Percentiles rank a stretch among this genome's conserved stretches.
Conservation (phyloP, 2,888 invertebrate species). For the Melanostoma mellinum region DNA sequence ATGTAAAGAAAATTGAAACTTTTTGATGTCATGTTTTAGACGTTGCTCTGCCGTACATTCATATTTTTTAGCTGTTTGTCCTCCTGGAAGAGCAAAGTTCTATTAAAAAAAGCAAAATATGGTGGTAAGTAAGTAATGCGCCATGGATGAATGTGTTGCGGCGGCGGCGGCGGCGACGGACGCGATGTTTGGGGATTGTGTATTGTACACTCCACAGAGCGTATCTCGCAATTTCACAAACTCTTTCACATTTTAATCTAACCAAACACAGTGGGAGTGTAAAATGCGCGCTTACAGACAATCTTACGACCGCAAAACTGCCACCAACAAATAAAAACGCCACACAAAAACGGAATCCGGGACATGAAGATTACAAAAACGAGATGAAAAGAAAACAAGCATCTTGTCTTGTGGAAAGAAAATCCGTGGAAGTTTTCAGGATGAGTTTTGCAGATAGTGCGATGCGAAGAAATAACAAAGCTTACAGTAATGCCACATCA, state of each 20-base stretch:
- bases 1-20: constrained; percentile 53
- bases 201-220: constrained; percentile 24
- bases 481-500: constrained; percentile 26
- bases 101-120: constrained; percentile 15
- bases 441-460: constrained; percentile 6
- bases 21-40: constrained; percentile 71
- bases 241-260: constrained; percentile 67
- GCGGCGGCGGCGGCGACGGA: neutral
- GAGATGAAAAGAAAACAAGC: constrained; percentile 54
- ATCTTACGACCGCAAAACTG: constrained; percentile 23
- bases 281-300: constrained; percentile 17
- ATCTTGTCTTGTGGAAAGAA: constrained; percentile 40
- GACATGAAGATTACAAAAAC: constrained; percentile 10
- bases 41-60: constrained; percentile 51
- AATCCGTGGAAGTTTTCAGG: constrained; percentile 14
- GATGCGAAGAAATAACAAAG: constrained; percentile 13
- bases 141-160: constrained; percentile 6
- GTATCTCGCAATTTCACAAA: constrained; percentile 54
- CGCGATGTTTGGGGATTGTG: constrained; percentile 7
- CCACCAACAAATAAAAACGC: constrained; percentile 24
- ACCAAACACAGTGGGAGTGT: constrained; percentile 47
- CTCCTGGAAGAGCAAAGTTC: constrained; percentile 23
- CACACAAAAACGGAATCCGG: constrained; percentile 21
- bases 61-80: constrained; percentile 40
- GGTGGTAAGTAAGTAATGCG: constrained; percentile 3